Base-by-base conservation (phyloP, 30 jellyfish, hydroid and myxozoan species). In the Nemopilema nomurai region DNA sequence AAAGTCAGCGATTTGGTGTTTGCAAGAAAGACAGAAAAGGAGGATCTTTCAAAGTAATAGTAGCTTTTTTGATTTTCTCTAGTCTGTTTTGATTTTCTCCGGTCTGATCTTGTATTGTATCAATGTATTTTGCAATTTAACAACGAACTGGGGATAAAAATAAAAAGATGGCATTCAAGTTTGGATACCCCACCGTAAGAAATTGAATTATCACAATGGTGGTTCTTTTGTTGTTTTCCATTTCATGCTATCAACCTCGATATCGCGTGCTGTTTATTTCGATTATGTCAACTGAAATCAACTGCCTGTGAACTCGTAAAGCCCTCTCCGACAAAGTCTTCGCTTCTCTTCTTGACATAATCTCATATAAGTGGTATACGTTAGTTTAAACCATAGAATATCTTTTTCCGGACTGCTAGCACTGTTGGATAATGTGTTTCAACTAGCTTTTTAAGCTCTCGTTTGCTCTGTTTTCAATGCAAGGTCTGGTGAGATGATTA, bases 11-110 rank as follows among this genome's bases (percentile, higher is more conserved):
- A 92, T 65, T 69, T 92, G 65, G 93, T 87, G 1, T 92, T 92
- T 76, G 98, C 98, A 0, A 67, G 98, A 31, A 86, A 76, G 67
- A 92, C 98, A 0, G 98, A 92, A 75, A 92, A 92, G 78, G 98
- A 92, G 19, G 98, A 92, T 73, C 84, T 92, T 21, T 79, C 96
- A 24, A 92, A 88, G 98, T 92, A 76, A 69, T 83, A 31, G 19
- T 27, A 18, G 13, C 26, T 27, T n/a, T 49, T 18, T 41, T 4
- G 8, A 79, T 77, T 53, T 17, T 4, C 51, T 8, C 20, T 18
- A 29, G 26, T 32, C 30, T 8, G 8, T 75, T 41, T 51, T 21
- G 17, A n/a, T n/a, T n/a, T n/a, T n/a, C 77, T 29, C 17, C 13
- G 18, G 33, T 8, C 26, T 27, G 9, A 30, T 7, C 32, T 13